Conservation (phyloP, 2,888 invertebrate species). For the Rhamphomyia laevipes region DNA sequence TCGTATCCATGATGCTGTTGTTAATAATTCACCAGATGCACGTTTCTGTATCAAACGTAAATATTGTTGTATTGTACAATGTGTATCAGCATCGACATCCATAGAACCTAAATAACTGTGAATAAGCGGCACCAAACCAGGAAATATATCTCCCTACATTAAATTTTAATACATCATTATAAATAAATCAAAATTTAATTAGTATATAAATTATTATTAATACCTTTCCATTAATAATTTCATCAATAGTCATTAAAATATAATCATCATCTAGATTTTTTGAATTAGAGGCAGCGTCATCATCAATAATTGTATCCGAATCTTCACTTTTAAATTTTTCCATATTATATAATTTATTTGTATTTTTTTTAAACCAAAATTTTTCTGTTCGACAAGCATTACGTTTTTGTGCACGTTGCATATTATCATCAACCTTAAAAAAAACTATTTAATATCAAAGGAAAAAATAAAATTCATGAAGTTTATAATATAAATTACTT, state of each 20-base stretch:
- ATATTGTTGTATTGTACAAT: constrained; percentile 94
- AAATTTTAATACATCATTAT: neutral
- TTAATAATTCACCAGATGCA: constrained; percentile 79
- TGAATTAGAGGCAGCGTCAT: constrained; percentile 17
- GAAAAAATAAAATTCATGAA: neutral
- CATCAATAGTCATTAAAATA: constrained; percentile 79
- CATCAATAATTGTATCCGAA: constrained; percentile 11
- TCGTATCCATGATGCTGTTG: constrained; percentile 92
- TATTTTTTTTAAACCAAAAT: constrained; percentile 89
- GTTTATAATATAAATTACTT: constrained; percentile 42
- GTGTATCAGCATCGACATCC: constrained; percentile 97
- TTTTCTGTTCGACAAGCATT: constrained; percentile 72
- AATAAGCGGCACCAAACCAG: constrained; percentile 88
- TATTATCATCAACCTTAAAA: constrained; percentile 79
- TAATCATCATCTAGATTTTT: constrained; percentile 41
- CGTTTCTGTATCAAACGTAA: constrained; percentile 80
- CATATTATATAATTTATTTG: constrained; percentile 36
- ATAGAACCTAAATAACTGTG: constrained; percentile 88
- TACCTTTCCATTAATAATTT: constrained; percentile 86
- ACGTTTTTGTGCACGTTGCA: constrained; percentile 86
- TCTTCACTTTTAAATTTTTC: constrained; percentile 8
- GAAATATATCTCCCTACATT: constrained; percentile 65
- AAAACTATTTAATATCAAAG: neutral
- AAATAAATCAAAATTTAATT: neutral
- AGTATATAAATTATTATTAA: too few species aligned